Evolutionary conservation across 2,113 vertebrate species (phyloP).

Genomic region (Dicentrarchus labrax): DNA sequence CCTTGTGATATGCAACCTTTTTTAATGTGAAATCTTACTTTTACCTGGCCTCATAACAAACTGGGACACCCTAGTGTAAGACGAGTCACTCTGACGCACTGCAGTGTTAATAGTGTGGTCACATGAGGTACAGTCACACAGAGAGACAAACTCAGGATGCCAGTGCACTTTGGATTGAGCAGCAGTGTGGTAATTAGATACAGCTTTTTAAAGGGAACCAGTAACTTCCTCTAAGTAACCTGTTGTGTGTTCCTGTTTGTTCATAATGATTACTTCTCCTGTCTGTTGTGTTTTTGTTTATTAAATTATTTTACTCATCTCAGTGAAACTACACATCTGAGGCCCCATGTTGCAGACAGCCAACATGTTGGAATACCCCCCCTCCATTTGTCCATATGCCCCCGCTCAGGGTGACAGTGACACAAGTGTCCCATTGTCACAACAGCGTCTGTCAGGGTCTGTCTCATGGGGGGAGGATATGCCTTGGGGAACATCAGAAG

Average conservation of each 20-base stretch:
- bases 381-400: slow-evolving; percentile 46
- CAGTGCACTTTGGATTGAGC: background rate
- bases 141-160: background rate
- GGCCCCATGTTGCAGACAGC: slow-evolving; percentile 39
- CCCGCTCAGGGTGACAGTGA: slow-evolving; percentile 63
- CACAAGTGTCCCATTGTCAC: slow-evolving; percentile 80
- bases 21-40: background rate
- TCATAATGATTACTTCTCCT: background rate
- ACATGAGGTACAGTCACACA: background rate
- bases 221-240: background rate
- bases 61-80: no score
- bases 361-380: slow-evolving; percentile 41
- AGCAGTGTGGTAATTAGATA: background rate
- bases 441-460: slow-evolving; percentile 63
- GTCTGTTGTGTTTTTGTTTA: background rate
- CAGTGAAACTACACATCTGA: slow-evolving; percentile 7
- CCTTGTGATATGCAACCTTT: background rate
- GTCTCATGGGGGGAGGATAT: slow-evolving; percentile 35
- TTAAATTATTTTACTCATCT: background rate
- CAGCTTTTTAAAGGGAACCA: slow-evolving; percentile 6
- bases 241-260: background rate
- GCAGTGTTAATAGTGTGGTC: slow-evolving; percentile 13
- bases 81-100: background rate
- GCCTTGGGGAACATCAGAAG: slow-evolving; percentile 69
- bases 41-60: no score